A percentile compares a stretch with the other conserved stretches of the same genome.
Evolutionary conservation across 2,797 vertebrate genomes (phyloP).

Genomic region (Schizothorax lantsangensis): DNA sequence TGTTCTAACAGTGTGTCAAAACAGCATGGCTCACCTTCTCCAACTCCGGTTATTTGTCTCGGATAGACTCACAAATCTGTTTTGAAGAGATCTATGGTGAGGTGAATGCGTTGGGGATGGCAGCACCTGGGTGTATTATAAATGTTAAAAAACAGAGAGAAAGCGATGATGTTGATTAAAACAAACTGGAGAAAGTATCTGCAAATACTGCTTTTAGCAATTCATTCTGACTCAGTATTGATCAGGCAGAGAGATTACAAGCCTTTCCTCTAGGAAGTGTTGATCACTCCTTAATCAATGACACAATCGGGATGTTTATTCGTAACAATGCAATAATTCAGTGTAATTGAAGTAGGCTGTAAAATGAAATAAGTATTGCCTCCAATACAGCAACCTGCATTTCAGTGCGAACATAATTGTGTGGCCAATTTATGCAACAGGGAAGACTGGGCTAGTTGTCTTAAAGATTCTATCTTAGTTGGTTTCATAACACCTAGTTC

Average conservation of each 20-base stretch:
- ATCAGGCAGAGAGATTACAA: slow-evolving; percentile 42
- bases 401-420: not conserved
- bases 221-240: slow-evolving; percentile 35
- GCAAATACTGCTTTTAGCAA: slow-evolving; percentile 36
- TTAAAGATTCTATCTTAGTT: not conserved
- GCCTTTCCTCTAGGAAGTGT: slow-evolving; percentile 27
- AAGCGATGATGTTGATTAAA: slow-evolving; percentile 17
- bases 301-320: slow-evolving; percentile 38
- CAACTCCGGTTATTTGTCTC: slow-evolving; percentile 69
- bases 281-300: slow-evolving; percentile 35
- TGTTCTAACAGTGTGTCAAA: slow-evolving; percentile 75
- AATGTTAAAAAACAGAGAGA: slow-evolving; percentile 8
- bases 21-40: slow-evolving; percentile 71
- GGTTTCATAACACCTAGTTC: not conserved
- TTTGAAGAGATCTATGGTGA: slow-evolving; percentile 72
- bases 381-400: not conserved
- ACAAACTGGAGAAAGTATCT: slow-evolving; percentile 17
- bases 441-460: not conserved
- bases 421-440: not conserved
- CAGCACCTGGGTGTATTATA: slow-evolving; percentile 4
- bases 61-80: slow-evolving; percentile 78
- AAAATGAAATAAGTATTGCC: slow-evolving; percentile 6
- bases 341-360: slow-evolving; percentile 2
- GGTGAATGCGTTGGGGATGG: slow-evolving; percentile 67
- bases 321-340: slow-evolving; percentile 39